These are phyloP conservation scores for Sebastes hubbsi DNA, from an alignment of 2,797 vertebrate species.

Conservation along the genomic window DNA sequence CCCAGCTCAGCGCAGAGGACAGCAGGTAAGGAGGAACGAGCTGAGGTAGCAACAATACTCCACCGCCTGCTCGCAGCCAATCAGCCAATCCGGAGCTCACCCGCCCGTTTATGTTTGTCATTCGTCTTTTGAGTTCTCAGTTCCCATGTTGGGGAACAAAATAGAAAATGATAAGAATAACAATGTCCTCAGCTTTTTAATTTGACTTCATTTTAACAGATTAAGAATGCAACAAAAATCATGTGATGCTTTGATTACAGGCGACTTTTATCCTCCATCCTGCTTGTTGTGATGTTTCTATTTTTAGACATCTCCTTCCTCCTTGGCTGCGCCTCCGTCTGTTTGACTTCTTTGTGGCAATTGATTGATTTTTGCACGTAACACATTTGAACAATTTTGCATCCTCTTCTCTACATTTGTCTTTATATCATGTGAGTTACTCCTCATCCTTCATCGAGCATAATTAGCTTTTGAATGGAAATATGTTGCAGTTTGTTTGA, in stretches of 20 bases:
- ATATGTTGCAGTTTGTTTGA: conserved; percentile 11
- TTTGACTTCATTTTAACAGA: conserved; percentile 37
- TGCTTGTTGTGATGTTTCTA: conserved; percentile 35
- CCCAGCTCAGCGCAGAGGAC: conserved; percentile 75
- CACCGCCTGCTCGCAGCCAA: conserved; percentile 72
- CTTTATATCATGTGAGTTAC: not conserved
- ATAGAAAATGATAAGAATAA: conserved; percentile 18
- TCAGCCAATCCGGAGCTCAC: conserved; percentile 64
- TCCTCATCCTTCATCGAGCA: not conserved
- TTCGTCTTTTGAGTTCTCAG: conserved; percentile 28
- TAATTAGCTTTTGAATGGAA: conserved; percentile 21
- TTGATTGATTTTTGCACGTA: conserved; percentile 54
- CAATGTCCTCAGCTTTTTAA: conserved; percentile 23
- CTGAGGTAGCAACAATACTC: conserved; percentile 53
- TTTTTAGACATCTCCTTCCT: conserved; percentile 12
- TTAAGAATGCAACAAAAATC: conserved; percentile 20
- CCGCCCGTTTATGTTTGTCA: conserved; percentile 47
- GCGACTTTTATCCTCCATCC: not conserved
- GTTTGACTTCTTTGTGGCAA: not conserved
- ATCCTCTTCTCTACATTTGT: conserved; percentile 9
- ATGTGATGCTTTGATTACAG: conserved; percentile 38
- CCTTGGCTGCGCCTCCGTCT: conserved; percentile 19
- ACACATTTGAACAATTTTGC: conserved; percentile 26
- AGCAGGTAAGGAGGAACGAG: conserved; percentile 80
- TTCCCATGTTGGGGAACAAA: not conserved